Base-by-base conservation (phyloP, 2,797 vertebrate species). In the Siniperca obscura region DNA sequence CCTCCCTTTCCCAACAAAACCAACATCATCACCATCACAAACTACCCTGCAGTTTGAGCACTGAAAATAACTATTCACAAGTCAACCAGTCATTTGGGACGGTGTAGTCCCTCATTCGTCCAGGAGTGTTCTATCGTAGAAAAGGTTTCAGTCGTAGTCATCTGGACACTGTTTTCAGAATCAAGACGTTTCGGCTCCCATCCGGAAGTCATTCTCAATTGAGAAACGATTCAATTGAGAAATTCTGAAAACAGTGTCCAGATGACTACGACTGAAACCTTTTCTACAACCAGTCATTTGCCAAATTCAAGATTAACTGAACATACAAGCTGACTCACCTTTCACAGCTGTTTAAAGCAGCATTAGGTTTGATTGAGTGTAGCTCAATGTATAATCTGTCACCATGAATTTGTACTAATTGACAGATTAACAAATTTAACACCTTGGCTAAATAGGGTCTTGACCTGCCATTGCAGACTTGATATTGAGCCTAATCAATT, bases 391-490 rank as follows among this genome's bases (percentile, higher is more conserved):
- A 70, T 60, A 36, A 57, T 80, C 73, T 76, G 76, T 86, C 77
- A 75, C 44, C 46, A 30, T 68, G 70, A 78, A 69, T 78, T 70
- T 66, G 48, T 12, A 22, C 27, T 67, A 14, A 81, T 68, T 84
- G 71, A 64, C 81, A 79, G 79, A 65, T 82, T 52, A 87, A 34
- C 71, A 74, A 80, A 76, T 50, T 60, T 30, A 77, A 56, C 74
- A 78, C 74, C 67, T 38, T 25, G 59, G 48, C 80, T 82, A 75
- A 87, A 83, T n/a, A 74, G 68, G 56, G 74, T 71, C 79, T 42
- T 50, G 76, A 79, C 64, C 77, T 60, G 38, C 61, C 21, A 55
- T 56, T 46, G 76, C 64, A 73, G 48, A 81, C 65, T 77, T 83
- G 68, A 71, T 77, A 81, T 66, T 64, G 71, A 72, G 55, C 42